These are phyloP conservation scores for Lethenteron camtschaticum DNA, from an alignment of 2,113 vertebrate species.

Conservation along the genomic window DNA sequence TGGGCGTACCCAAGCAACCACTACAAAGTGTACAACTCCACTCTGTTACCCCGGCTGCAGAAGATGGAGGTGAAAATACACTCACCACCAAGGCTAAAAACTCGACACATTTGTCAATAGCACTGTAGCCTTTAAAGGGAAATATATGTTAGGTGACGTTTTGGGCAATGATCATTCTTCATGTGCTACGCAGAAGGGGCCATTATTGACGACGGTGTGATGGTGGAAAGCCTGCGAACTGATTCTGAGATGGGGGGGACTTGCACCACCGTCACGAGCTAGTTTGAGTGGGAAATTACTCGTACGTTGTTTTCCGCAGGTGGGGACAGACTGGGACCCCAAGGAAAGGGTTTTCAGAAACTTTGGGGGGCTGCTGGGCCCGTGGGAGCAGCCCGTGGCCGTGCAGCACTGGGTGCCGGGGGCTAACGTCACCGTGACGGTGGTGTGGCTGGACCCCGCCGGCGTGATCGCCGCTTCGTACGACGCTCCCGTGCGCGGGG, in stretches of 20 bases:
- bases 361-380: conserved; percentile 65
- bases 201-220: no score
- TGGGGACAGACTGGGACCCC: conserved; percentile 87
- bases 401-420: conserved; percentile 96
- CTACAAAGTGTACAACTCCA: conserved; percentile 52
- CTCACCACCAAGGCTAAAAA: no score
- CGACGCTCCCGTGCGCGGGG: conserved; percentile 72
- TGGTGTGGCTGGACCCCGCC: conserved; percentile 83
- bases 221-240: no score
- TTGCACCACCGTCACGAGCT: no score
- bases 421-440: conserved; percentile 67
- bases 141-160: no score
- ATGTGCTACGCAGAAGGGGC: no score
- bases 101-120: no score
- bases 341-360: conserved; percentile 90
- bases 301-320: conserved; percentile 21
- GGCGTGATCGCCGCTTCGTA: conserved; percentile 90
- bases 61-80: conserved; percentile 49
- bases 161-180: no score
- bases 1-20: conserved; percentile 86
- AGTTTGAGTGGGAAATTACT: no score
- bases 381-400: conserved; percentile 63
- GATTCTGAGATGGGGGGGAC: no score
- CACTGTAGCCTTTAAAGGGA: no score
- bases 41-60: conserved; percentile 60